Evolutionary conservation across 2,113 vertebrate genomes (phyloP), one percentile per base, ranked within the genome.

Genomic region (Dermatemys mawii): DNA sequence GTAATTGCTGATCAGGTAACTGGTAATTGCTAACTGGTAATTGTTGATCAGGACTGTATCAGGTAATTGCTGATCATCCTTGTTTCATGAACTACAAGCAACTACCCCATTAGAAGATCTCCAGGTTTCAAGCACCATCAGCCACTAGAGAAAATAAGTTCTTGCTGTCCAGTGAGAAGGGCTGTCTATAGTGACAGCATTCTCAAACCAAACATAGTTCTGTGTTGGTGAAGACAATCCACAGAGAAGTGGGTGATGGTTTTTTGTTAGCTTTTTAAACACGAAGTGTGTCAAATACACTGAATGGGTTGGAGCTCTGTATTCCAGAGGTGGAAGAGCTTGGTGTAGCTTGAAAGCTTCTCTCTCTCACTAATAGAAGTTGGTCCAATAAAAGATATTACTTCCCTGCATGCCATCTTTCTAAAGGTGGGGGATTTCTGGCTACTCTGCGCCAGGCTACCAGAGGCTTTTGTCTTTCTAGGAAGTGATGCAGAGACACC

Each of bases 401-500:
- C 60, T 16, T 19, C 2, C 35, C n/a, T 9, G 4, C 9, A 76
- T 78, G 41, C 55, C 55, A 12, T 57, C 57, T 46, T 50, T 79
- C 63, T 75, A 90, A 85, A 60, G 60, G 70, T 27, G 41, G 38
- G 73, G 73, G 27, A 27, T 22, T 75, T 24, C 73, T 46, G 41
- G 38, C 22, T 83, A 26, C 79, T 70, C 70, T 46, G 44, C 70
- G 29, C 51, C 44, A n/a, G 60, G 60, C 60, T n/a, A 22, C n/a
- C 16, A 70, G 35, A 70, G n/a, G 8, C 73, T 49, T 55, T 46
- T 49, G 53, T 78, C 41, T 16, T 24, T 21, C 84, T 87, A 14
- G 12, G 55, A 93, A 78, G 94, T 82, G 81, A 87, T 84, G 88
- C 63, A 93, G 97, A 96, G 95, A 95, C 94, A 97, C 90, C 97